Base-by-base conservation (phyloP, 2,113 vertebrate genomes). In the Python bivittatus region DNA sequence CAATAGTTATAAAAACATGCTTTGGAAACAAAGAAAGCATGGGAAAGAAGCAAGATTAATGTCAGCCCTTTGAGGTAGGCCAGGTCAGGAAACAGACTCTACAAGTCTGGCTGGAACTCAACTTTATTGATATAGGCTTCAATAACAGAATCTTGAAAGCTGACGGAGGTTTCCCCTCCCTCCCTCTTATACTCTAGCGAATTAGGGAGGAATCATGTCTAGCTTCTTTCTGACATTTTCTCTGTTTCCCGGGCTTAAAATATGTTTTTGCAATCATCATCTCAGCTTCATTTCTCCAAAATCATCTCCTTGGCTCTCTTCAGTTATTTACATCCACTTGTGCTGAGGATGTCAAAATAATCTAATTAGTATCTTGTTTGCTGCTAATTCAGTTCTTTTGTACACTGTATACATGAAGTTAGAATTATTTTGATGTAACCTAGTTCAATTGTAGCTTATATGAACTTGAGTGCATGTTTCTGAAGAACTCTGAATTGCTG, bases 381-480 rank as follows among this genome's bases (percentile, higher is more conserved):
- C 25, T 58, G 64, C 25, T 54, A 58, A 1, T 84, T 22, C 15
- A 88, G 15, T 87, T 38, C 52, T 44, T 88, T 54, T 79, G 53
- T 38, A 91, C 42, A n/a, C 54, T 44, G 20, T 58, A 64, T 33
- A 85, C 12, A 64, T 68, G 48, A 91, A 53, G 52, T 56, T 44
- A 91, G 8, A 72, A 42, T 58, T 91, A 56, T 88, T 92, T 92
- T 88, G 38, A 92, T 84, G 1, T 84, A 54, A 89, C 72, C 17
- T 17, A 52, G 7, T 23, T 89, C 38, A 92, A 60, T 84, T 89
- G n/a, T 57, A 23, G n/a, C 13, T 83, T 52, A 83, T 7, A 58
- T 84, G 1, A 57, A 61, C n/a, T 72, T 60, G 23, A 92, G 27
- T 52, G 27, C 5, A 38, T 38, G 23, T 61, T 48, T 58, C 29